Evolutionary conservation across 2,888 invertebrate genomes (phyloP).

Genomic region (Agrilus mali): DNA sequence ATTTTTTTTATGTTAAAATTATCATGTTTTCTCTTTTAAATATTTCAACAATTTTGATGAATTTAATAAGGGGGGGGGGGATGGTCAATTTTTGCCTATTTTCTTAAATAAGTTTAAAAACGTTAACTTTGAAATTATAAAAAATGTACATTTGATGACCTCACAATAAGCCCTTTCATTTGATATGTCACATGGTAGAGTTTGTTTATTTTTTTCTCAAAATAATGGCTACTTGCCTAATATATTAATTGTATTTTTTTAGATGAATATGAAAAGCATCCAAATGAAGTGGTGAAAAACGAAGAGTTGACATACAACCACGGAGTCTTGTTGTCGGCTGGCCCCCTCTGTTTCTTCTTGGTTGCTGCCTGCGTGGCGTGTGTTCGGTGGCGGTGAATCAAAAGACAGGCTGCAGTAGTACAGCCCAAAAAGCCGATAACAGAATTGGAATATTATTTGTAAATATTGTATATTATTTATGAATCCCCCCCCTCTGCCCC

Average conservation of each 20-base stretch:
- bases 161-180: too few relatives aligned
- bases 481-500: not conserved
- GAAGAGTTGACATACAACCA: conserved; percentile 71
- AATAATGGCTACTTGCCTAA: too few relatives aligned
- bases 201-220: too few relatives aligned
- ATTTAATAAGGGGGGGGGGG: too few relatives aligned
- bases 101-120: too few relatives aligned
- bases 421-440: conserved; percentile 5
- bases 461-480: conserved; percentile 17
- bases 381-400: conserved; percentile 26
- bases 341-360: conserved; percentile 21
- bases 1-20: too few relatives aligned
- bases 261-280: conserved; percentile 79
- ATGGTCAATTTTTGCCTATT: too few relatives aligned
- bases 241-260: too few relatives aligned
- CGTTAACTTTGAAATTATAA: conserved; percentile 1
- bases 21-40: too few relatives aligned
- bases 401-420: conserved; percentile 15
- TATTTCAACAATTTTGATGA: too few relatives aligned
- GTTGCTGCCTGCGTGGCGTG: conserved; percentile 21
- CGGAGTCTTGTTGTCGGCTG: conserved; percentile 23
- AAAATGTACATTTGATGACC: conserved; percentile 5
- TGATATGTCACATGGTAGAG: too few relatives aligned
- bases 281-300: conserved; percentile 82
- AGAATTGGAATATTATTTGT: conserved; percentile 15